A percentile compares a stretch with the other conserved stretches of the same genome.
Conservation (phyloP, 2,797 vertebrate genomes). For the Schizopygopsis pylzovi region DNA sequence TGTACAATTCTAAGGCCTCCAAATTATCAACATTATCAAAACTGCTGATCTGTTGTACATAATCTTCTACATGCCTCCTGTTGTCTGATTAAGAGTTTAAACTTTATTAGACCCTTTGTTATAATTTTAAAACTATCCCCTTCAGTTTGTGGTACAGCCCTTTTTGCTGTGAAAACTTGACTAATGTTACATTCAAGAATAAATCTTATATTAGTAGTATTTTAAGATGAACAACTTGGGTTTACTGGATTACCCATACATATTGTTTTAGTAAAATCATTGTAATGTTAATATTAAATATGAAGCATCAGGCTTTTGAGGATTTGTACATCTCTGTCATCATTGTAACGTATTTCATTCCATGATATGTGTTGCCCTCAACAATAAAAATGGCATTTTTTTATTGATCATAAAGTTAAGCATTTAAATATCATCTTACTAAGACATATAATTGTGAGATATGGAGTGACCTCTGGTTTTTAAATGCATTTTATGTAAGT, state of each 20-base stretch:
- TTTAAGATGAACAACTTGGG: not conserved
- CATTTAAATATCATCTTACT: too few relatives aligned
- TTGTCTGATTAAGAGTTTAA: not conserved
- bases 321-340: not conserved
- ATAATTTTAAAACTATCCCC: not conserved
- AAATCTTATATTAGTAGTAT: not conserved
- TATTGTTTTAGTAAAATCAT: not conserved
- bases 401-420: too few relatives aligned
- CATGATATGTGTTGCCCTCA: not conserved
- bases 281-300: not conserved
- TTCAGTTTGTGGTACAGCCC: too few relatives aligned
- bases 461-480: not conserved
- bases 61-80: not conserved
- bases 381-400: not conserved
- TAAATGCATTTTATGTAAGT: not conserved
- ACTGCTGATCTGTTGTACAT: not conserved
- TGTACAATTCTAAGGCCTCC: not conserved
- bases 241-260: not conserved
- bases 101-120: not conserved
- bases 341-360: not conserved
- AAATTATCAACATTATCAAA: not conserved
- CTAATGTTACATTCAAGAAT: too few relatives aligned
- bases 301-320: not conserved
- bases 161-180: too few relatives aligned
- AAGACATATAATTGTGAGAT: too few relatives aligned